phyloP scores from a whole-genome alignment of 2,797 vertebrate species.

The Bryconaethiops microstoma region DNA sequence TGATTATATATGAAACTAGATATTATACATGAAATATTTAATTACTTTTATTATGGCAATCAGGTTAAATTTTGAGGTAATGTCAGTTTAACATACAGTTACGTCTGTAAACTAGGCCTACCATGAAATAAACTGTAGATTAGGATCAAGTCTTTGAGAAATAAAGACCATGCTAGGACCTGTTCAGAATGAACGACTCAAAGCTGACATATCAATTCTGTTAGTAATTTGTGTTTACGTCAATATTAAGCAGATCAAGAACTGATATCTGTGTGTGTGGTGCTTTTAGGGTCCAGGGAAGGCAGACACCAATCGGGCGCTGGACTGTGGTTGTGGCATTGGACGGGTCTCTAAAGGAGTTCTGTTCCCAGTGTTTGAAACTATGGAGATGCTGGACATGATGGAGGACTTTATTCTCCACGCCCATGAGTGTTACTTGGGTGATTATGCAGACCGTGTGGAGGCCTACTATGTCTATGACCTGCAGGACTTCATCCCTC shows the following conservation, averaged over 20 bases:
- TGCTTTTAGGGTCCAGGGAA: slow-evolving; percentile 84
- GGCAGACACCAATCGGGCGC: slow-evolving; percentile 82
- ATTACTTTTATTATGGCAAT: too few species aligned
- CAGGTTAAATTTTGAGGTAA: too few species aligned
- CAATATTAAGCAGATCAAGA: neutral
- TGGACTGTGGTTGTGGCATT: slow-evolving; percentile 93
- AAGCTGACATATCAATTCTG: too few species aligned
- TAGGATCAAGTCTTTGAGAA: too few species aligned
- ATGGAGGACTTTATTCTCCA: slow-evolving; percentile 91
- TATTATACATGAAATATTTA: too few species aligned
- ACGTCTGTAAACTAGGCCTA: too few species aligned
- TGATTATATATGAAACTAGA: too few species aligned
- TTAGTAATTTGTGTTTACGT: neutral
- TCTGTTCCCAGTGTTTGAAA: slow-evolving; percentile 88
- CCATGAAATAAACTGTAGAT: too few species aligned
- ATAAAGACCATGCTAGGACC: too few species aligned
- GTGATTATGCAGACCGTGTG: slow-evolving; percentile 80
- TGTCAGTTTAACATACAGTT: too few species aligned
- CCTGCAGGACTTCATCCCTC: slow-evolving; percentile 89
- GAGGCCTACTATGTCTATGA: slow-evolving; percentile 89
- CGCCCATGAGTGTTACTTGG: slow-evolving; percentile 89
- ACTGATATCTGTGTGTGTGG: neutral
- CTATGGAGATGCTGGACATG: slow-evolving; percentile 93
- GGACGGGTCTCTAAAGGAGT: slow-evolving; percentile 92
- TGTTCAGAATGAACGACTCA: too few species aligned